Evolutionary conservation across 2,888 invertebrate genomes (phyloP).

Genomic region (Cheilosia vernalis): DNA sequence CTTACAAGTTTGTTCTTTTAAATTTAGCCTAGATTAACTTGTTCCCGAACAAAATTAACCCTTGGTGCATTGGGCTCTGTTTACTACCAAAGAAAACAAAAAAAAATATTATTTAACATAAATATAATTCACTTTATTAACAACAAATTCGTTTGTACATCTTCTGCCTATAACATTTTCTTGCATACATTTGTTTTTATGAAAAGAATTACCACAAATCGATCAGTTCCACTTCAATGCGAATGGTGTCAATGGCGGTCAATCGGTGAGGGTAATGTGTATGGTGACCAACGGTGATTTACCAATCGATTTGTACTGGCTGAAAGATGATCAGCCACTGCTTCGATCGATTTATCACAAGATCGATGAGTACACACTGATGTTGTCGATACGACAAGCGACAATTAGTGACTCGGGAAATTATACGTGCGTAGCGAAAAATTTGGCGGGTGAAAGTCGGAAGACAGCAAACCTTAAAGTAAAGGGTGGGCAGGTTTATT

Average conservation of each 20-base stretch:
- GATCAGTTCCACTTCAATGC: constrained; percentile 85
- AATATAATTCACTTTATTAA: constrained; percentile 63
- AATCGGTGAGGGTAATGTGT: constrained; percentile 85
- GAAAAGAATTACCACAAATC: constrained; percentile 84
- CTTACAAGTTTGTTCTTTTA: constrained; percentile 37
- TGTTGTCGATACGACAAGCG: constrained; percentile 83
- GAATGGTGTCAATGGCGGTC: constrained; percentile 84
- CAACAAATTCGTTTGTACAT: constrained; percentile 54
- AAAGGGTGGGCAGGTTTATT: constrained; percentile 84
- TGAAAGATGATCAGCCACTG: constrained; percentile 84
- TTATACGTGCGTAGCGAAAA: constrained; percentile 86
- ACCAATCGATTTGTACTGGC: constrained; percentile 89
- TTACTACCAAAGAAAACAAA: constrained; percentile 23
- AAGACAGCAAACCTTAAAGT: constrained; percentile 85
- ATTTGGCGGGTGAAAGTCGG: constrained; percentile 85
- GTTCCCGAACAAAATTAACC: constrained; percentile 25
- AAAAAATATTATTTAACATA: constrained; percentile 50
- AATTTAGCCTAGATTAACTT: constrained; percentile 34
- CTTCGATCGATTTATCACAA: constrained; percentile 82
- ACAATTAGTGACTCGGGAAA: constrained; percentile 84
- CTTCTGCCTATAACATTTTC: constrained; percentile 52
- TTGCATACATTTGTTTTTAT: constrained; percentile 22
- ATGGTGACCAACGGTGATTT: constrained; percentile 91
- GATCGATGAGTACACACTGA: constrained; percentile 84
- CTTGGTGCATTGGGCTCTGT: constrained; percentile 65